These are phyloP conservation scores for Ennomos fuscantarius DNA, from an alignment of 2,888 invertebrate species.

Conservation along the genomic window DNA sequence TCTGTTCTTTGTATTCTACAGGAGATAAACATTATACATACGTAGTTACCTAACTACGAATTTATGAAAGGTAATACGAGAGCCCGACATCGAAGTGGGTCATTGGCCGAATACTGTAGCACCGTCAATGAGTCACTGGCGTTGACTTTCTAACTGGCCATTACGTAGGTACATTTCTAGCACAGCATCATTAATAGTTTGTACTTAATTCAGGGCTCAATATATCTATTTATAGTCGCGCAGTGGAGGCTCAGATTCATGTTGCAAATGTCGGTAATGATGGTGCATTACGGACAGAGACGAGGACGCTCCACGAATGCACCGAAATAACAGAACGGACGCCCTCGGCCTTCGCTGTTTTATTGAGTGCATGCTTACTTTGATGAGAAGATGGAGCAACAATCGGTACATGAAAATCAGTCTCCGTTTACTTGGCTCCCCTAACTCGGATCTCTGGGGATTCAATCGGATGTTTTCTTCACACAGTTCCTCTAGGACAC, in stretches of 20 bases:
- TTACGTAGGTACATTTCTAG: slow-evolving; percentile 54
- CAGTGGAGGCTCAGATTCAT: slow-evolving; percentile 32
- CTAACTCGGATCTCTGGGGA: too few species aligned
- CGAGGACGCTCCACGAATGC: slow-evolving; percentile 67
- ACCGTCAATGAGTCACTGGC: slow-evolving; percentile 69
- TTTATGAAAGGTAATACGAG: slow-evolving; percentile 37
- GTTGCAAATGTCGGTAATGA: slow-evolving; percentile 42
- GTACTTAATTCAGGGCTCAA: slow-evolving; percentile 36
- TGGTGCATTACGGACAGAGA: slow-evolving; percentile 56
- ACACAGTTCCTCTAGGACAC: too few species aligned
- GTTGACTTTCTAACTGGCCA: slow-evolving; percentile 62
- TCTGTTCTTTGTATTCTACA: too few species aligned
- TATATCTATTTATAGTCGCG: slow-evolving; percentile 30
- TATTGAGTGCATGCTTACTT: slow-evolving; percentile 45
- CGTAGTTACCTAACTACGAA: too few species aligned
- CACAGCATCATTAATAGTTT: slow-evolving; percentile 20
- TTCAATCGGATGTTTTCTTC: too few species aligned
- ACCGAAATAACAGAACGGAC: slow-evolving; percentile 65
- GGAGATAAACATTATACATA: too few species aligned
- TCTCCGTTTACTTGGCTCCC: too few species aligned
- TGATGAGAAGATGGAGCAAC: slow-evolving; percentile 43
- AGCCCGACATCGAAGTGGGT: slow-evolving; percentile 69
- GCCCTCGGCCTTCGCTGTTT: slow-evolving; percentile 70
- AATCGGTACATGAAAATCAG: slow-evolving; percentile 43
- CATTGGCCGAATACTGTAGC: slow-evolving; percentile 77